Evolutionary conservation across 2,113 vertebrate species (phyloP).

Genomic region (Tenrec ecaudatus): DNA sequence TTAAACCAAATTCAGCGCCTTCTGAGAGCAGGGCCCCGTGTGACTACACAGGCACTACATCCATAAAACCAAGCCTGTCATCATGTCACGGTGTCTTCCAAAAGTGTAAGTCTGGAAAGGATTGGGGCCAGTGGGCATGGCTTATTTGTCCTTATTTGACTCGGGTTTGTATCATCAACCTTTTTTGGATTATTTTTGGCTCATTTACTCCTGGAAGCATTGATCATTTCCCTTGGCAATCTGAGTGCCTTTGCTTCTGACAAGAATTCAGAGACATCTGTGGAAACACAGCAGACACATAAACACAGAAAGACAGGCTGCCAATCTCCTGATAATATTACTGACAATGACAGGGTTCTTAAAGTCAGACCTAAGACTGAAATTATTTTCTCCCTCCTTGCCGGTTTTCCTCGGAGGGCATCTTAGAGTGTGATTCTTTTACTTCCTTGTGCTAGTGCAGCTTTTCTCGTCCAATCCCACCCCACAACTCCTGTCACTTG

Average conservation of each 20-base stretch:
- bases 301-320: constrained; percentile 31
- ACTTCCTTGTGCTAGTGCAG: neutral
- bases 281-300: constrained; percentile 53
- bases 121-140: accelerated
- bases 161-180: neutral
- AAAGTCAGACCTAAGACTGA: constrained; percentile 10
- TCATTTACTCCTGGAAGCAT: neutral
- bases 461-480: neutral
- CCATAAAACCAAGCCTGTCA: neutral
- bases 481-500: neutral
- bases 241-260: constrained; percentile 49
- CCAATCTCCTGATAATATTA: neutral
- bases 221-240: constrained; percentile 53
- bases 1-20: neutral
- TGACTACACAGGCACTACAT: neutral
- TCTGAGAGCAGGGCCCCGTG: neutral
- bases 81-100: neutral
- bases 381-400: neutral
- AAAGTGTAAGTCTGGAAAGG: neutral
- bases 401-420: constrained; percentile 21
- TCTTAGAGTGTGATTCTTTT: constrained; percentile 43
- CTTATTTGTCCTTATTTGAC: constrained; percentile 4
- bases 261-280: constrained; percentile 49
- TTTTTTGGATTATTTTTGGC: neutral
- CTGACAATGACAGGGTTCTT: neutral